phyloP scores from a whole-genome alignment of 2,888 invertebrate species.

The Adelognathus sp. region DNA sequence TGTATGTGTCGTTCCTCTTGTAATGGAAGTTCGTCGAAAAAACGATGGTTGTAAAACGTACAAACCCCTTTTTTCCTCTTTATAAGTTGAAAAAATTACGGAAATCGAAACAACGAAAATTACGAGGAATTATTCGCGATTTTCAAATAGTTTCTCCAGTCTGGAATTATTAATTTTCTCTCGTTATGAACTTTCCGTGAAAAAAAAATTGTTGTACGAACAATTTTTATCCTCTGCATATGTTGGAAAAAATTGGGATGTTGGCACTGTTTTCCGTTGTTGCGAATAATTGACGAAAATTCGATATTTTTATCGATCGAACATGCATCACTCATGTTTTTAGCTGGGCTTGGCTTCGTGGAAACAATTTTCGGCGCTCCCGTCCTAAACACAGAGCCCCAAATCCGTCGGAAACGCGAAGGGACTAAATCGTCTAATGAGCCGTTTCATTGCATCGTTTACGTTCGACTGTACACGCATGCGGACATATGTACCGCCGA shows the following conservation, averaged over 20 bases:
- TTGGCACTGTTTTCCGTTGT: neutral
- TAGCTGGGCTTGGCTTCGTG: conserved; percentile 41
- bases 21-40: too few relatives aligned
- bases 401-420: conserved; percentile 22
- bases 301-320: neutral
- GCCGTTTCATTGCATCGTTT: conserved; percentile 65
- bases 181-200: too few relatives aligned
- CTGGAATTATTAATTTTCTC: too few relatives aligned
- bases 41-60: too few relatives aligned
- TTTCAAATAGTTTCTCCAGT: too few relatives aligned
- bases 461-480: neutral
- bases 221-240: too few relatives aligned
- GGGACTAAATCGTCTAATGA: conserved; percentile 62
- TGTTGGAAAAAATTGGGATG: neutral
- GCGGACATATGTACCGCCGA: conserved; percentile 42
- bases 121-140: too few relatives aligned
- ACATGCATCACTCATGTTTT: conserved; percentile 8
- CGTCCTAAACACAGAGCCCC: neutral
- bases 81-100: too few relatives aligned
- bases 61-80: too few relatives aligned
- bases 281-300: neutral
- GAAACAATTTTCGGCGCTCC: conserved; percentile 55
- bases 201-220: too few relatives aligned
- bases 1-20: too few relatives aligned
- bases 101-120: too few relatives aligned